A percentile compares a stretch with the other conserved stretches of the same genome.
Conservation (phyloP, 2,113 vertebrate genomes). For the Chionodraco myersi region DNA sequence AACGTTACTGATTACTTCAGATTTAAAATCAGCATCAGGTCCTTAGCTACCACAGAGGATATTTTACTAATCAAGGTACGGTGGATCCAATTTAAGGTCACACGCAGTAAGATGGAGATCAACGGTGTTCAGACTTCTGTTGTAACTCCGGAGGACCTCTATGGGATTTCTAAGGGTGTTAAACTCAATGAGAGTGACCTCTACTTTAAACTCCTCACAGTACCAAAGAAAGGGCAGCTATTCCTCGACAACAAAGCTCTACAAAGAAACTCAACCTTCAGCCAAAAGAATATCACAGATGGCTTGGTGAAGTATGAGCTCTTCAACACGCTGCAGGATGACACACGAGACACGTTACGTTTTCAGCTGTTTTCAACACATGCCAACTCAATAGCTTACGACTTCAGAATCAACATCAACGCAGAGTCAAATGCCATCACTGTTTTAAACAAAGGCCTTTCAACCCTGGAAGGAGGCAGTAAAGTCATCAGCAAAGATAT, state of each 20-base stretch:
- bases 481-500: slow-evolving; percentile 85
- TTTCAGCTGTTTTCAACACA: slow-evolving; percentile 86
- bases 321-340: slow-evolving; percentile 62
- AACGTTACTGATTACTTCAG: slow-evolving; percentile 86
- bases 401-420: slow-evolving; percentile 87
- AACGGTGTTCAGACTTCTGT: slow-evolving; percentile 74
- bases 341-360: slow-evolving; percentile 83
- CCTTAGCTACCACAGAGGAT: slow-evolving; percentile 76
- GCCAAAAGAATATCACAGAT: slow-evolving; percentile 86
- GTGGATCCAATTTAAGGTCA: slow-evolving; percentile 86
- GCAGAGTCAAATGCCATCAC: slow-evolving; percentile 74
- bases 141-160: slow-evolving; percentile 84
- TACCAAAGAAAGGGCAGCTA: slow-evolving; percentile 87
- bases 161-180: slow-evolving; percentile 78
- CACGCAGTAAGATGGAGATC: slow-evolving; percentile 84
- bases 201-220: slow-evolving; percentile 82
- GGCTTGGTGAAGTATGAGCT: slow-evolving; percentile 85
- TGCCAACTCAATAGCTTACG: slow-evolving; percentile 79
- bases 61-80: slow-evolving; percentile 80
- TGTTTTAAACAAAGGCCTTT: slow-evolving; percentile 87
- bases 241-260: slow-evolving; percentile 80
- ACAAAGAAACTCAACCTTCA: slow-evolving; percentile 85
- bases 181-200: slow-evolving; percentile 82
- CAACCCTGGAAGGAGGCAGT: slow-evolving; percentile 87
- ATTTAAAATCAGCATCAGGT: slow-evolving; percentile 84